Evolutionary conservation across 2,113 vertebrate species (phyloP), one percentile per base, ranked within the genome.

Genomic region (Puntigrus tetrazona): DNA sequence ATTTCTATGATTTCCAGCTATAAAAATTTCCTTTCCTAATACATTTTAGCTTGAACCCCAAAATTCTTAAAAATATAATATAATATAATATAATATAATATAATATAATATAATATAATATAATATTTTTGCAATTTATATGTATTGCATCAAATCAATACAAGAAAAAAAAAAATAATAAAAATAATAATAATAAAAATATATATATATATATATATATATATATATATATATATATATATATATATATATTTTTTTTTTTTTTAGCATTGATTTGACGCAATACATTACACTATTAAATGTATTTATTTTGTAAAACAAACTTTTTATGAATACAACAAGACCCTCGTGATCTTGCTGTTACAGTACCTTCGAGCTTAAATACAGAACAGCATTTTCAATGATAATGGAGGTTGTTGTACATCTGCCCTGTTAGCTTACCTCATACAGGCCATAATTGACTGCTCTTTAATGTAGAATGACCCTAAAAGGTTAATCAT

Each of bases 401-500:
- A 67, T 67, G 57, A 45, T 80, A 80, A 67, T 80, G 18, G 41
- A 67, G 61, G 41, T 50, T 82, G 80, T 52, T 55, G 80, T 82
- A 52, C 80, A 82, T 70, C 14, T 36, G 79, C 34, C 43, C 59
- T 67, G 36, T 67, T 67, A 27, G 14, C n/a, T 67, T 67, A 80
- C 41, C 18, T 50, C 45, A 29, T 9, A 38, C 65, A 52, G 80
- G 63, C 22, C 27, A 38, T 13, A 82, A 38, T 65, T 55, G 29
- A 67, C 78, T 65, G 34, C 36, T 4, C 20, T 38, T 81, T 70
- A 70, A 55, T 8, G 0, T 27, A 29, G 16, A 38, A 52, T 70
- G 63, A 70, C 47, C 65, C 80, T 38, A 52, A 70, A 27, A 81
- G 63, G 79, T 70, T 70, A 81, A 82, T 70, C 31, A 72, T 72